Percentiles rank a stretch among this genome's conserved stretches.
Conservation (phyloP, 2,113 vertebrate genomes). For the Odontesthes bonariensis region DNA sequence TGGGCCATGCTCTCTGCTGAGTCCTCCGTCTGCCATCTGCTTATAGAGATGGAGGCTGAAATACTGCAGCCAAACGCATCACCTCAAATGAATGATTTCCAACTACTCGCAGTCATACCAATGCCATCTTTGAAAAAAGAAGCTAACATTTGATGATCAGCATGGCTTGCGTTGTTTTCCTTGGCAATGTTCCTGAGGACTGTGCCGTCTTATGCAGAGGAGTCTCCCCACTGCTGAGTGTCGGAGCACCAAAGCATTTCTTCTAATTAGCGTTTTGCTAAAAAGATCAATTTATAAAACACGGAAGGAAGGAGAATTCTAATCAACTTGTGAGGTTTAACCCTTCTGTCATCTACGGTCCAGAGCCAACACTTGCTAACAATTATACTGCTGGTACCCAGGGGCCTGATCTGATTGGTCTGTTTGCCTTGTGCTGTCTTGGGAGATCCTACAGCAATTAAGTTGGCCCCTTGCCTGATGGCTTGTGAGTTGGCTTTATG, state of each 20-base stretch:
- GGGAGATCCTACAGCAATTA: conserved; percentile 68
- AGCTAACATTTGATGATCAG: conserved; percentile 62
- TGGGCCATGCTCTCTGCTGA: conserved; percentile 64
- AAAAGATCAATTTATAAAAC: conserved; percentile 56
- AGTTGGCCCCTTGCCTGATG: conserved; percentile 61
- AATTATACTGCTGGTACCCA: conserved; percentile 64
- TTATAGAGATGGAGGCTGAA: conserved; percentile 59
- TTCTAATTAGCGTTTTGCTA: conserved; percentile 57
- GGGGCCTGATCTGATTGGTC: conserved; percentile 74
- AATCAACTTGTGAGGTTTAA: conserved; percentile 68
- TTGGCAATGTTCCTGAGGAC: conserved; percentile 66
- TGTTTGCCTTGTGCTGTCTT: conserved; percentile 66
- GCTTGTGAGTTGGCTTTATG: conserved; percentile 57
- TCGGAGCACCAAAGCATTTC: conserved; percentile 35
- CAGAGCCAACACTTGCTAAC: conserved; percentile 70
- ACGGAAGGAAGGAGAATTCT: conserved; percentile 48
- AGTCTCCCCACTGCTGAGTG: conserved; percentile 39
- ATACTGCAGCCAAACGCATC: conserved; percentile 56
- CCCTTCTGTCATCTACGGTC: conserved; percentile 43
- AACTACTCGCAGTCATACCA: conserved; percentile 50
- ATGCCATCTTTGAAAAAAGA: conserved; percentile 43
- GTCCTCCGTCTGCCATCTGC: conserved; percentile 72
- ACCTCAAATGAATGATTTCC: conserved; percentile 71
- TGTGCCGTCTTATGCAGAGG: conserved; percentile 25
- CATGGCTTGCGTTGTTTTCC: conserved; percentile 62